phyloP scores from a whole-genome alignment of 2,113 vertebrate genomes.

The Eretmochelys imbricata region DNA sequence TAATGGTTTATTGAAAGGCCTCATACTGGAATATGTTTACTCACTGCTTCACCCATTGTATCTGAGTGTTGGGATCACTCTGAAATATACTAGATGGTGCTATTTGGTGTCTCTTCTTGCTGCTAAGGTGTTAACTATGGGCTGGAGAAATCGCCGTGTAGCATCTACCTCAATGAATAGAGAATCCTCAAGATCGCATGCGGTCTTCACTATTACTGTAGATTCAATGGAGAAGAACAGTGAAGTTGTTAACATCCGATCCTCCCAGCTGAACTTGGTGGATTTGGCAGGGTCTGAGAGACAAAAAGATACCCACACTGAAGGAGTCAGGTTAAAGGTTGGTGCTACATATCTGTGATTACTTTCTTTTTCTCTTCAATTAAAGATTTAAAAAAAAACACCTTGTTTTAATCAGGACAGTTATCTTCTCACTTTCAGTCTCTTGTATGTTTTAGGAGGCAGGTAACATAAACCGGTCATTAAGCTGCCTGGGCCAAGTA shows the following conservation, averaged over 20 bases:
- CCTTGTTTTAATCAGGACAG: neutral
- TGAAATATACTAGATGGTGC: neutral
- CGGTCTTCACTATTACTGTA: constrained; percentile 93
- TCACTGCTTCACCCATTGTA: neutral
- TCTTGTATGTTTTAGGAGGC: constrained; percentile 83
- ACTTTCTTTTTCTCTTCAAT: neutral
- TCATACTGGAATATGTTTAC: neutral
- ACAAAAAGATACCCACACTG: constrained; percentile 92
- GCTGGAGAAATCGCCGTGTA: constrained; percentile 94
- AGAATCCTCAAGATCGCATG: constrained; percentile 95
- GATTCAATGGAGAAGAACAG: constrained; percentile 92
- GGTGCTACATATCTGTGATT: neutral
- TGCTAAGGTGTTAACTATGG: constrained; percentile 90
- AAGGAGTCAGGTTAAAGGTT: constrained; percentile 93
- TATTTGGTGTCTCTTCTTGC: neutral
- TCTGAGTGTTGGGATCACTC: neutral
- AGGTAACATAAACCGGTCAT: constrained; percentile 94
- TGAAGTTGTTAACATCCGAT: constrained; percentile 92
- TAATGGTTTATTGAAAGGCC: neutral
- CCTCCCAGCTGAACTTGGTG: constrained; percentile 93
- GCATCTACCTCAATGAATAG: constrained; percentile 98
- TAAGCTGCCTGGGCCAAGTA: constrained; percentile 95
- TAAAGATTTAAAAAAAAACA: neutral
- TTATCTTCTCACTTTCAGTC: neutral
- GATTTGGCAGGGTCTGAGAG: constrained; percentile 96